Percentiles rank a stretch among this genome's conserved stretches.
Evolutionary conservation across 2,113 vertebrate species (phyloP).

Genomic region (Gracilinanus agilis): DNA sequence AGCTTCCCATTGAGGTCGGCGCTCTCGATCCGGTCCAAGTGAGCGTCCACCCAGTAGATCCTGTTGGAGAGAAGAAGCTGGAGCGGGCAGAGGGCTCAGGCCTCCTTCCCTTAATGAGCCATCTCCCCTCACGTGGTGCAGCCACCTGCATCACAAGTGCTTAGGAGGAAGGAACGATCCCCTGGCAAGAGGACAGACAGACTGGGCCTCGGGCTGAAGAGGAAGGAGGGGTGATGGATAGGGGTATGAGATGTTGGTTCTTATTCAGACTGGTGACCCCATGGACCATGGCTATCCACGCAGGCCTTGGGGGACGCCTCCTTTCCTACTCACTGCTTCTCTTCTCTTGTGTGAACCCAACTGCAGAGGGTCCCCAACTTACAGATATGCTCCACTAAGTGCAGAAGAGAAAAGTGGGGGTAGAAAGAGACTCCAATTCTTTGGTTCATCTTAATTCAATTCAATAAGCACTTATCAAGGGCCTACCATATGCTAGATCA

Average conservation of each 20-base stretch:
- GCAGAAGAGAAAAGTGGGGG: neutral
- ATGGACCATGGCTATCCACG: too few relatives aligned
- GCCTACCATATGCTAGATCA: neutral
- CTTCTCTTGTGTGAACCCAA: neutral
- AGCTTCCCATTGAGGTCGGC: conserved; percentile 96
- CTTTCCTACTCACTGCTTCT: neutral
- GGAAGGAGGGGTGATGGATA: neutral
- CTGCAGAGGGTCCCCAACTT: neutral
- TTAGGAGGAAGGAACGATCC: neutral
- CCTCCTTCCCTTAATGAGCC: neutral
- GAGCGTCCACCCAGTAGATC: conserved; percentile 99
- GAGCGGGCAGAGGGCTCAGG: conserved; percentile 36
- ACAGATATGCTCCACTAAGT: neutral
- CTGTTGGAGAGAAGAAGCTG: conserved; percentile 81
- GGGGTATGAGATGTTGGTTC: too few relatives aligned
- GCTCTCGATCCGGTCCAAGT: conserved; percentile 97
- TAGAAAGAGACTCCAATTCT: neutral
- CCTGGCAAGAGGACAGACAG: neutral
- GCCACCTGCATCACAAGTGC: neutral
- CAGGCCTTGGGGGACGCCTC: too few relatives aligned
- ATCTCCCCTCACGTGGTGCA: neutral
- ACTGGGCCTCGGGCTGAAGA: neutral
- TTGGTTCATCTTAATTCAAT: neutral
- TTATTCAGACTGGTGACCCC: too few relatives aligned
- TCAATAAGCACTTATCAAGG: neutral